phyloP scores from a whole-genome alignment of 2,888 invertebrate genomes.

The Caenorhabditis sp. region DNA sequence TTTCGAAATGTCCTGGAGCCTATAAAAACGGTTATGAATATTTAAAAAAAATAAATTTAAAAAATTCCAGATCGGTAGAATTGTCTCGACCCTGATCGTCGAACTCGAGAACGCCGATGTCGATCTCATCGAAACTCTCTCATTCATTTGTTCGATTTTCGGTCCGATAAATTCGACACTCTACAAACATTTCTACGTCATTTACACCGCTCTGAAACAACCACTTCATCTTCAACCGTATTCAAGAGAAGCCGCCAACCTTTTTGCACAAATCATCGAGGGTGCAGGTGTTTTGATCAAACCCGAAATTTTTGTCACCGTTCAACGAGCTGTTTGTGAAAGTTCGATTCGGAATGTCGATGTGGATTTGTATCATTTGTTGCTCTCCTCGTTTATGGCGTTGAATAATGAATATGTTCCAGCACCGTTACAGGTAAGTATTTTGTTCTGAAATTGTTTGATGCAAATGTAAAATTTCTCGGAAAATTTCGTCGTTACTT shows the following conservation, averaged over 20 bases:
- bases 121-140: constrained; percentile 31
- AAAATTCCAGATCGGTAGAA: constrained; percentile 34
- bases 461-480: too few species aligned
- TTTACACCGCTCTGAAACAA: constrained; percentile 36
- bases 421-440: constrained; percentile 42
- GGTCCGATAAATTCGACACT: constrained; percentile 41
- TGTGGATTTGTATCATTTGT: constrained; percentile 29
- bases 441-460: too few species aligned
- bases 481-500: too few species aligned
- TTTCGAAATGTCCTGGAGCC: too few species aligned
- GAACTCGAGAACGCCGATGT: constrained; percentile 29
- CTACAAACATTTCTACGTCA: constrained; percentile 45
- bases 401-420: constrained; percentile 49
- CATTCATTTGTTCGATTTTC: constrained; percentile 23
- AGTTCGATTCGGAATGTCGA: constrained; percentile 25
- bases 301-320: constrained; percentile 39
- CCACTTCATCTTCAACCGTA: constrained; percentile 36
- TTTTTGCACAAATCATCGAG: constrained; percentile 34
- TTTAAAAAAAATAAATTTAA: too few species aligned
- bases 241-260: constrained; percentile 19
- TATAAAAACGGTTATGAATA: too few species aligned
- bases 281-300: constrained; percentile 28
- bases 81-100: constrained; percentile 36
- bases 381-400: constrained; percentile 43
- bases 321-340: constrained; percentile 42